These are phyloP conservation scores for Ochropleura plecta DNA, from an alignment of 2,888 invertebrate species.

Conservation along the genomic window DNA sequence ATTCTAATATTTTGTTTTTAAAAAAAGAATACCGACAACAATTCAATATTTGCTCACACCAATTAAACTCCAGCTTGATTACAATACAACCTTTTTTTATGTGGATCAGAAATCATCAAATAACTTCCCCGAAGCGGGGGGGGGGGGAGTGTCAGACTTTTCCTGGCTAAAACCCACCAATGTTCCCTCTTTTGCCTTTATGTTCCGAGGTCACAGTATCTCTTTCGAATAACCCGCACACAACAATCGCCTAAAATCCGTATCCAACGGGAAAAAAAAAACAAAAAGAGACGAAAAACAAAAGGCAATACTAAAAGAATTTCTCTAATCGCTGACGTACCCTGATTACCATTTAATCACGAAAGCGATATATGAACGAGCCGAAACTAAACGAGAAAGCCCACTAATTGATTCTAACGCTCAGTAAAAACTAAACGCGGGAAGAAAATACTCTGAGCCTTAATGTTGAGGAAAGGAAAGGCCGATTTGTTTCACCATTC, in stretches of 20 bases:
- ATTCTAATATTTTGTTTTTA: no score
- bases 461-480: slow-evolving; percentile 74
- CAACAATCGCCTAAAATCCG: not conserved
- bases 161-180: no score
- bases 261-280: not conserved
- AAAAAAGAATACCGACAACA: no score
- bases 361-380: slow-evolving; percentile 50
- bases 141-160: no score
- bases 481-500: slow-evolving; percentile 83
- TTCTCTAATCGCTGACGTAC: slow-evolving; percentile 26
- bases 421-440: slow-evolving; percentile 66
- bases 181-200: no score
- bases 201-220: no score
- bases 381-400: slow-evolving; percentile 54
- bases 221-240: no score
- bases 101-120: no score
- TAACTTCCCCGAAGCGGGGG: no score
- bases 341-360: slow-evolving; percentile 54
- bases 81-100: no score
- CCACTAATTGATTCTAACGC: slow-evolving; percentile 68
- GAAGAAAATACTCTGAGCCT: slow-evolving; percentile 71
- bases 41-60: no score
- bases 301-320: slow-evolving; percentile 8
- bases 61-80: no score
- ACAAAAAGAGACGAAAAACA: slow-evolving; percentile 15